Evolutionary conservation across 2,113 vertebrate genomes (phyloP), one percentile per base, ranked within the genome.

Genomic region (Aegotheles bennettii): DNA sequence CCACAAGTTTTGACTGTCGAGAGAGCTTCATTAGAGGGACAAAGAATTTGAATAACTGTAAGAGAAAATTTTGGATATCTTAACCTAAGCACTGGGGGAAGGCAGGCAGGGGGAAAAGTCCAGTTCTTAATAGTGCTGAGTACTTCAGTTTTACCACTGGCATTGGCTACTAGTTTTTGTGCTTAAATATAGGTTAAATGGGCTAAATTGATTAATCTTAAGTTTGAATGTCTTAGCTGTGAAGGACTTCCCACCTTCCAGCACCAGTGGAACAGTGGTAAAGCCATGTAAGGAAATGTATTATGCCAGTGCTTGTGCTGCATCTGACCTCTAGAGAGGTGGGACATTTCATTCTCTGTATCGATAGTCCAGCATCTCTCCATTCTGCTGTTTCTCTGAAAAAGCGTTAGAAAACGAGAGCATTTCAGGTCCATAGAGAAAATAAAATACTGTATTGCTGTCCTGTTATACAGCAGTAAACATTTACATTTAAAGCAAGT

Each of bases 21-120:
- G 78, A 93, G 15, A 79, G 36, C 31, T 76, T 91, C 57, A 77
- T 88, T 85, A 90, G 84, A 91, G 56, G 38, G 21, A 47, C 47
- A 92, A 83, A 74, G 8, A 80, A 88, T 94, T 88, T 96, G 75
- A 95, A 86, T 88, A 96, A 75, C 48, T 68, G 67, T 82, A 51
- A 83, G 16, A 67, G 33, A 54, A 87, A 69, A 74, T 67, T 80
- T 47, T 84, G 5, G 10, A 3, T 77, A 15, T 31, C 51, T 54
- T 85, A 64, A 45, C n/a, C 36, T 68, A 83, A 76, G 29, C 6
- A 10, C 2, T 51, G 36, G 7, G 8, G 13, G 7, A 48, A 16
- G 12, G 31, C 8, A 6, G 9, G 4, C 7, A 43, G 33, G 11
- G 13, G 19, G 9, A 74, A 31, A 11, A 53, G 7, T 59, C 31